Base-by-base conservation (phyloP, 2,888 invertebrate genomes). In the Phengaris arion region DNA sequence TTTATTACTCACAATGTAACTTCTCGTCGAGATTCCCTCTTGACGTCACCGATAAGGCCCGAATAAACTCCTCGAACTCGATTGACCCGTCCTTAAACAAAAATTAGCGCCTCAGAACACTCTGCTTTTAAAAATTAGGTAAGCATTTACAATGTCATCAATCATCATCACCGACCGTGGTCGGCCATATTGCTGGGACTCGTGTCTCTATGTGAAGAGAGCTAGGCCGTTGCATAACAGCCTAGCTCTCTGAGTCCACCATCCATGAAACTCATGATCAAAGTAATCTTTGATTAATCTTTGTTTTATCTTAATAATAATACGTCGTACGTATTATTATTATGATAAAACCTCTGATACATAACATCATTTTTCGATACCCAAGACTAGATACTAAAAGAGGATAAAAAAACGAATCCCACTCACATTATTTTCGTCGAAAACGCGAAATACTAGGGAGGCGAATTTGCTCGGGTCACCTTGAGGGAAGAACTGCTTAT, bases 391-490 rank as follows among this genome's bases (percentile, higher is more conserved):
- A 12, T 45, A 64, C 35, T 68, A 52, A 74, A 35, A 35, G 55
- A 68, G 55, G 52, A 74, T 73, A 54, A 48, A 69, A 55, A 48
- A 72, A 68, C 52, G 70, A 76, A 57, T 73, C 46, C 72, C 82
- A 95, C 97, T 97, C 94, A 99, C 99, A 93, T 98, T 98, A 91
- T 99, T 99, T 94, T 98, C 98, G 90, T 99, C 99, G 93, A 99
- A 99, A 75, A 99, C 99, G 87, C 99, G 97, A 95, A 99, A 99
- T 78, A 99, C 99, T 86, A 99, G 95, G 75, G 98, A 97, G 74
- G 99, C 99, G 89, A 99, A 99, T 94, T 99, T 99, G 87, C 98
- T 98, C 68, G 99, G 99, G 94, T 99, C 99, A 81, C 99, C 99
- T 95, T 99, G 98, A 75, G 99, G 99, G 92, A 99, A 99, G 94